phyloP scores from a whole-genome alignment of 2,797 vertebrate species.

The Gallirallus australis region DNA sequence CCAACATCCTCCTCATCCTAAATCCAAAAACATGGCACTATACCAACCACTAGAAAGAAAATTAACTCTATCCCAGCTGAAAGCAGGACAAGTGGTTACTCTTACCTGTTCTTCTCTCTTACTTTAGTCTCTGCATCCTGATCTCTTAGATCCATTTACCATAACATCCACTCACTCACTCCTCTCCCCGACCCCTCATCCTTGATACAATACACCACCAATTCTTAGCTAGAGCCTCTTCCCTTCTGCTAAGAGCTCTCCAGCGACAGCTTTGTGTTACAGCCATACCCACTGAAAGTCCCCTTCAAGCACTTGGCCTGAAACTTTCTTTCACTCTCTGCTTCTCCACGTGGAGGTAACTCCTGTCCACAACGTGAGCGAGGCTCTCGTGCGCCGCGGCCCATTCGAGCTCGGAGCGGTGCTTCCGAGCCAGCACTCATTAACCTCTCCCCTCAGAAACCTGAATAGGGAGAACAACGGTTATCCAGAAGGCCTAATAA shows the following conservation, averaged over 20 bases:
- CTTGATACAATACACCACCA: not conserved
- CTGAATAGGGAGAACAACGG: not conserved
- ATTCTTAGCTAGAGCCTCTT: not conserved
- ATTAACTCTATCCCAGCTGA: too few species aligned
- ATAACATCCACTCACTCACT: not conserved
- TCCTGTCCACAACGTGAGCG: not conserved
- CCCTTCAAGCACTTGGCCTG: not conserved
- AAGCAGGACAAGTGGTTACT: not conserved
- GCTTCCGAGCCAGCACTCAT: not conserved
- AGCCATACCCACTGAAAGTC: not conserved
- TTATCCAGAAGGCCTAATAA: not conserved
- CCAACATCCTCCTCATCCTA: too few species aligned
- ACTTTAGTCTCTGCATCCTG: not conserved
- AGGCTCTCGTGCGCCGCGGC: not conserved
- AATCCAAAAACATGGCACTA: too few species aligned
- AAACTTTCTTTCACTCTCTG: not conserved
- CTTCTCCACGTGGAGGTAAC: not conserved
- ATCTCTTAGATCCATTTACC: not conserved
- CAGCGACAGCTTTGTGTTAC: not conserved
- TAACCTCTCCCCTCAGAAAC: not conserved
- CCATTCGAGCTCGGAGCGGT: not conserved
- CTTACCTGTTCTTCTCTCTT: not conserved
- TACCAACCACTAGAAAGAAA: too few species aligned
- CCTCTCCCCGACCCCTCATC: not conserved
- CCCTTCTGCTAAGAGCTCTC: constrained; percentile 4